Conservation (phyloP, 1,140 invertebrate genomes). For the Drosophila tani region DNA sequence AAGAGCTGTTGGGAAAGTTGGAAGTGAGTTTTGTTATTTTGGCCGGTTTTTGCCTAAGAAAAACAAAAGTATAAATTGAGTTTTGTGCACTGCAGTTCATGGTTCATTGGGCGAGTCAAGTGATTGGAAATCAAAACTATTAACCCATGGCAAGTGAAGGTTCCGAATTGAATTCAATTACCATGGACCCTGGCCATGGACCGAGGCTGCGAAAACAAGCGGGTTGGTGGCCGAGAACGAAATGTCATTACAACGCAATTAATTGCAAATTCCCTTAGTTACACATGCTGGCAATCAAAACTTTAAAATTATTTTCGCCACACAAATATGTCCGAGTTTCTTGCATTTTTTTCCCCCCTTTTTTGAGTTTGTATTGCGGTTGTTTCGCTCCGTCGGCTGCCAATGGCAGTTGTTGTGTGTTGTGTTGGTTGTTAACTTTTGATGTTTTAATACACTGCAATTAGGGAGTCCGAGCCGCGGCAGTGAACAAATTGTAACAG, state of each 20-base stretch:
- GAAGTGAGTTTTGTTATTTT: constrained; percentile 37
- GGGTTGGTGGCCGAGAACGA: constrained; percentile 1
- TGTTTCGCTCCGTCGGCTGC: constrained; percentile 14
- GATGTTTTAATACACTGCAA: constrained; percentile 77
- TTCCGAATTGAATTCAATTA: constrained; percentile 32
- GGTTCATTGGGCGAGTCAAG: constrained; percentile 53
- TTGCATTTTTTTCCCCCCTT: neutral
- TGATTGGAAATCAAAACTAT: constrained; percentile 48
- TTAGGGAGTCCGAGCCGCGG: constrained; percentile 49
- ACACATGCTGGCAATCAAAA: constrained; percentile 62
- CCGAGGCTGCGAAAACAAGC: constrained; percentile 9
- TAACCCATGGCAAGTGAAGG: constrained; percentile 31
- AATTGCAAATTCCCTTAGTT: constrained; percentile 55
- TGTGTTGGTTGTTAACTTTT: constrained; percentile 61
- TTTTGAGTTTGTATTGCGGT: neutral
- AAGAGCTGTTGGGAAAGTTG: constrained; percentile 25
- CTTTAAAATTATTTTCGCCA: constrained; percentile 66
- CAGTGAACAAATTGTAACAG: constrained; percentile 53
- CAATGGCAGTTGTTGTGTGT: constrained; percentile 20
- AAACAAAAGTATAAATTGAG: constrained; percentile 61
- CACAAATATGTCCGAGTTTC: constrained; percentile 37
- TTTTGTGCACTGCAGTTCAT: constrained; percentile 51
- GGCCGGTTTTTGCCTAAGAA: constrained; percentile 51
- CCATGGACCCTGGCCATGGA: constrained; percentile 15
- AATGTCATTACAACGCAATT: constrained; percentile 52